These are phyloP conservation scores for Microctonus aethiopoides DNA, from an alignment of 2,888 invertebrate genomes.

Conservation along the genomic window DNA sequence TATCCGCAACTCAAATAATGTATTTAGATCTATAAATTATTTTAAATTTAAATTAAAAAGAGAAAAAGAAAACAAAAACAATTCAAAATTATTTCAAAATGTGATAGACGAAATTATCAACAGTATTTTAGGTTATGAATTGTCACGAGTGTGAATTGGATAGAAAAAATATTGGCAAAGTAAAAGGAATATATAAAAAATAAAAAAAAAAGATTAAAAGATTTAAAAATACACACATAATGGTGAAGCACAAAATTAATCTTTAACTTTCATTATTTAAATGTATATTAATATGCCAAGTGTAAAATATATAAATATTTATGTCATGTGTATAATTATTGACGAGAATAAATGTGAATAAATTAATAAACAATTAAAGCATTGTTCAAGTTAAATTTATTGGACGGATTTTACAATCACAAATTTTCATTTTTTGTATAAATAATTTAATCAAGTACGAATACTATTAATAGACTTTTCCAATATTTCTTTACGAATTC, in stretches of 20 bases:
- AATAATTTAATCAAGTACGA: conserved; percentile 69
- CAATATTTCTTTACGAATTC: conserved; percentile 91
- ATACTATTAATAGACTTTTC: conserved; percentile 88
- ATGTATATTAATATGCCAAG: background rate
- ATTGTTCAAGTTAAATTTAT: background rate
- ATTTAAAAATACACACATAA: background rate
- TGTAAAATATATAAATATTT: background rate
- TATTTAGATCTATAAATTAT: conserved; percentile 84
- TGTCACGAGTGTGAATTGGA: too few relatives aligned
- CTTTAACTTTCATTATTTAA: background rate
- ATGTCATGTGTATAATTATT: background rate
- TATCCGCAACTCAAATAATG: conserved; percentile 87
- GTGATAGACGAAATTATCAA: too few relatives aligned
- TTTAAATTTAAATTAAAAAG: background rate
- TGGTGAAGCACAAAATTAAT: background rate
- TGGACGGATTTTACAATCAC: background rate
- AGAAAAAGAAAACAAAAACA: background rate
- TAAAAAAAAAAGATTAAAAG: background rate
- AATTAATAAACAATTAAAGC: background rate
- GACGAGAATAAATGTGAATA: background rate
- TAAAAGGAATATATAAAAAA: too few relatives aligned
- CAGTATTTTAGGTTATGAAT: too few relatives aligned
- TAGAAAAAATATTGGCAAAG: too few relatives aligned
- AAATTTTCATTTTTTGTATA: background rate
- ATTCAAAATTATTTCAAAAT: too few relatives aligned